Percentiles rank a stretch among this genome's conserved stretches.
Conservation (phyloP, 2,888 invertebrate species). For the Heteropelma amictum region DNA sequence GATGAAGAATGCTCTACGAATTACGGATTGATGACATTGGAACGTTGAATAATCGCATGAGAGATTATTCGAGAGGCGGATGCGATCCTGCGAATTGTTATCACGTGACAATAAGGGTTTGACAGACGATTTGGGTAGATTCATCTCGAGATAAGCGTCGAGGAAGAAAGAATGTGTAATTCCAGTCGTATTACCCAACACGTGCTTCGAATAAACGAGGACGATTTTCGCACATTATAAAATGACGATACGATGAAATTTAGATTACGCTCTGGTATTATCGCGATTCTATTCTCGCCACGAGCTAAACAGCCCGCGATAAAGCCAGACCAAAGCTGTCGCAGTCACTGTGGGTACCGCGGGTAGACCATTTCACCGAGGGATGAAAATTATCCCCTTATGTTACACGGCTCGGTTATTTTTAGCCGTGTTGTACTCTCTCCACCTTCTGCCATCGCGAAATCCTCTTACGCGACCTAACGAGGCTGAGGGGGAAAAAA, state of each 20-base stretch:
- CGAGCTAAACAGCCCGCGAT: not conserved
- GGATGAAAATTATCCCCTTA: slow-evolving; percentile 9
- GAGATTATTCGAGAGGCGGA: too few species aligned
- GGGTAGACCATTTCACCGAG: not conserved
- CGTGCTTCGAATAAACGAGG: not conserved
- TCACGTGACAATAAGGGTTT: too few species aligned
- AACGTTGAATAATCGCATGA: too few species aligned
- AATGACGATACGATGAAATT: slow-evolving; percentile 22
- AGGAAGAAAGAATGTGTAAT: slow-evolving; percentile 1
- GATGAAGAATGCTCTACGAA: not conserved
- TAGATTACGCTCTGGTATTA: slow-evolving; percentile 11
- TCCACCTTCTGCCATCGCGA: not conserved
- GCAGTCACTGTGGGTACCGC: not conserved
- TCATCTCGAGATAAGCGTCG: not conserved
- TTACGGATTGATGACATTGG: too few species aligned
- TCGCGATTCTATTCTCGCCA: not conserved
- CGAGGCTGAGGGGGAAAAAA: slow-evolving; percentile 9
- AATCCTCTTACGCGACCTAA: slow-evolving; percentile 16
- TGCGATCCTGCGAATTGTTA: too few species aligned
- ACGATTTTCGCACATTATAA: slow-evolving; percentile 16
- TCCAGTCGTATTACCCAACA: not conserved
- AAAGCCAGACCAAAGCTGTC: not conserved
- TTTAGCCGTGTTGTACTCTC: not conserved
- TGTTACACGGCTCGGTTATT: not conserved
- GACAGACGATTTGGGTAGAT: too few species aligned